Conservation (phyloP, 2,797 vertebrate species). For the Rhinophrynus dorsalis region DNA sequence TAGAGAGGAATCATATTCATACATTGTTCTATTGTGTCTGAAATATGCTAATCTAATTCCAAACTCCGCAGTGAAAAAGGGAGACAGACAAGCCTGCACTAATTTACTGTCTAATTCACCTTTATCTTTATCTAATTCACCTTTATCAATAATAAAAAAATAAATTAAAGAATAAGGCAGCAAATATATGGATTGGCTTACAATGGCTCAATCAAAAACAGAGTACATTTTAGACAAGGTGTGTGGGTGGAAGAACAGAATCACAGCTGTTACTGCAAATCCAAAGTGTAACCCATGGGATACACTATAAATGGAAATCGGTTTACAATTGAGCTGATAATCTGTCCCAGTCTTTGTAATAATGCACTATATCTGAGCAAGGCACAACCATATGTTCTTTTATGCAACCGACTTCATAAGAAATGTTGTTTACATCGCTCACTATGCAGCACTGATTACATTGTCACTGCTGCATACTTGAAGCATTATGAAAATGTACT, state of each 20-base stretch:
- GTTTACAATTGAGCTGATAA: slow-evolving; percentile 63
- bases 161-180: background rate
- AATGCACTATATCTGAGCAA: slow-evolving; percentile 43
- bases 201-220: slow-evolving; percentile 6
- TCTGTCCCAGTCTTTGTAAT: slow-evolving; percentile 57
- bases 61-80: too few species aligned
- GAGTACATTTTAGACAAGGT: slow-evolving; percentile 34
- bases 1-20: too few species aligned
- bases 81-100: background rate
- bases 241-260: slow-evolving; percentile 39
- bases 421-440: slow-evolving; percentile 49
- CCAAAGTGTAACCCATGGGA: slow-evolving; percentile 54
- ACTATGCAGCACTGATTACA: slow-evolving; percentile 58
- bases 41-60: background rate
- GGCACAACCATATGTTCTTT: slow-evolving; percentile 56
- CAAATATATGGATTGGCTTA: slow-evolving; percentile 32
- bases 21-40: too few species aligned
- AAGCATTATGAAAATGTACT: slow-evolving; percentile 55
- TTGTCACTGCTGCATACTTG: slow-evolving; percentile 55
- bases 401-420: slow-evolving; percentile 60
- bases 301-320: slow-evolving; percentile 64
- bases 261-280: slow-evolving; percentile 57
- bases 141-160: background rate
- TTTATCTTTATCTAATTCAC: background rate
- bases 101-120: background rate